These are phyloP conservation scores for Caenorhabditis brenneri DNA, from an alignment of 1,140 invertebrate species.

Conservation along the genomic window DNA sequence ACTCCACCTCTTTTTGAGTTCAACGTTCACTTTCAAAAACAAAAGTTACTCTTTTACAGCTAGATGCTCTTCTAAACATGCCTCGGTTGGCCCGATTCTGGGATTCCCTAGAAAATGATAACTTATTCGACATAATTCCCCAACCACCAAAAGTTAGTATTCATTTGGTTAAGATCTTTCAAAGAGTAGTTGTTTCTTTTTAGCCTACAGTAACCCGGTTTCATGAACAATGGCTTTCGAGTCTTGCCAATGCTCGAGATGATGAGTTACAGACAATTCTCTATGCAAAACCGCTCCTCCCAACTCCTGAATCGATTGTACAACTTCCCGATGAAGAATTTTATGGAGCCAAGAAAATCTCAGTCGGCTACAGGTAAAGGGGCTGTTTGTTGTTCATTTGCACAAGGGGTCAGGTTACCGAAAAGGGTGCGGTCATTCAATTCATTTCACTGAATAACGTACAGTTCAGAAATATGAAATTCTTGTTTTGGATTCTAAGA, in stretches of 20 bases:
- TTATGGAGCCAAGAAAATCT: slow-evolving; percentile 38
- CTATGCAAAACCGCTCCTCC: slow-evolving; percentile 20
- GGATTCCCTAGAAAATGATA: slow-evolving; percentile 35
- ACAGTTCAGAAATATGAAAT: not conserved
- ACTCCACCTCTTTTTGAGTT: not conserved
- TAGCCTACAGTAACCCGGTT: slow-evolving; percentile 8
- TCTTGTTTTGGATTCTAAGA: too few relatives aligned
- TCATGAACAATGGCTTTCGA: not conserved
- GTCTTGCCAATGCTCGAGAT: slow-evolving; percentile 1
- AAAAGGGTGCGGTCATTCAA: not conserved
- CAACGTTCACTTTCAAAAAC: not conserved
- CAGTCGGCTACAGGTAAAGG: slow-evolving; percentile 28
- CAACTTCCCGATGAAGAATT: slow-evolving; percentile 29
- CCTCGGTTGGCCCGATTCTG: slow-evolving; percentile 19
- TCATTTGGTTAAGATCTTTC: too few relatives aligned
- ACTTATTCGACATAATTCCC: not conserved
- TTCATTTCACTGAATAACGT: not conserved
- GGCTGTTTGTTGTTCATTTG: slow-evolving; percentile 28
- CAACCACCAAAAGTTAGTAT: slow-evolving; percentile 8
- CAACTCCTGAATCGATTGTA: slow-evolving; percentile 10
- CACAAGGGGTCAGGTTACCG: slow-evolving; percentile 21
- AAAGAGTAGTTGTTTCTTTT: too few relatives aligned
- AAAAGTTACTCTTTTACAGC: not conserved
- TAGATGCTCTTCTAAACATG: slow-evolving; percentile 16
- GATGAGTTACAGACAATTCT: slow-evolving; percentile 19